Percentiles rank a stretch among this genome's conserved stretches.
Conservation (phyloP, 2,113 vertebrate species). For the Tragelaphus strepsiceros region DNA sequence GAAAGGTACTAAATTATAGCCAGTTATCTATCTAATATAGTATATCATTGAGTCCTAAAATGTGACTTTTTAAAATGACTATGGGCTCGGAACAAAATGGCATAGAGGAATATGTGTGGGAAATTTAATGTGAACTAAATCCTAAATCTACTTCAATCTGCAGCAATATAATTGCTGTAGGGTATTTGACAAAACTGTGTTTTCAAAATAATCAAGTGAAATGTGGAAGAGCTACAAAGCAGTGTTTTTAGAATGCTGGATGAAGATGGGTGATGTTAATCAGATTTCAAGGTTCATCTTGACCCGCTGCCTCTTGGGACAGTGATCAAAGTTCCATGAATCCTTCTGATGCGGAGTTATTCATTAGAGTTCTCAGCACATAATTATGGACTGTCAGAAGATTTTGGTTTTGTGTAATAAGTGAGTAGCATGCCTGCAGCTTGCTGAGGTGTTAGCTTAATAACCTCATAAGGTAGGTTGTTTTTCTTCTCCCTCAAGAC, state of each 20-base stretch:
- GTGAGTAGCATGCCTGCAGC: constrained; percentile 50
- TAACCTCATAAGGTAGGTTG: constrained; percentile 14
- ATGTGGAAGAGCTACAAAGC: constrained; percentile 3
- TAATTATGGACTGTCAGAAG: constrained; percentile 69
- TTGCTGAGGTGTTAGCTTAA: constrained; percentile 48
- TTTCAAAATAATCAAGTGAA: constrained; percentile 53
- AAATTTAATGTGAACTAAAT: constrained; percentile 29
- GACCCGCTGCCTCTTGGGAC: constrained; percentile 71
- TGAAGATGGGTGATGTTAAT: constrained; percentile 60
- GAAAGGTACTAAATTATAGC: not conserved
- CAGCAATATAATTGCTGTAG: constrained; percentile 50
- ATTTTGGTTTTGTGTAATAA: constrained; percentile 64
- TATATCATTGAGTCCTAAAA: not conserved
- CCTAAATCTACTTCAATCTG: constrained; percentile 28
- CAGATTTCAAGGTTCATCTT: constrained; percentile 72
- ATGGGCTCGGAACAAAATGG: constrained; percentile 43
- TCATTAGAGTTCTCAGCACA: constrained; percentile 73
- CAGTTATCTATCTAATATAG: not conserved
- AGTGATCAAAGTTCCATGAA: constrained; percentile 76
- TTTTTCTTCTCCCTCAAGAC: constrained; percentile 62
- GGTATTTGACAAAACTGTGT: constrained; percentile 37
- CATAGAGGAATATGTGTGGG: not conserved
- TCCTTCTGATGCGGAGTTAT: constrained; percentile 73
- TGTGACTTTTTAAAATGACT: constrained; percentile 9
- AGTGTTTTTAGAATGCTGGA: constrained; percentile 24